Conservation (phyloP, 2,888 invertebrate species). For the Melinaea menophilus region DNA sequence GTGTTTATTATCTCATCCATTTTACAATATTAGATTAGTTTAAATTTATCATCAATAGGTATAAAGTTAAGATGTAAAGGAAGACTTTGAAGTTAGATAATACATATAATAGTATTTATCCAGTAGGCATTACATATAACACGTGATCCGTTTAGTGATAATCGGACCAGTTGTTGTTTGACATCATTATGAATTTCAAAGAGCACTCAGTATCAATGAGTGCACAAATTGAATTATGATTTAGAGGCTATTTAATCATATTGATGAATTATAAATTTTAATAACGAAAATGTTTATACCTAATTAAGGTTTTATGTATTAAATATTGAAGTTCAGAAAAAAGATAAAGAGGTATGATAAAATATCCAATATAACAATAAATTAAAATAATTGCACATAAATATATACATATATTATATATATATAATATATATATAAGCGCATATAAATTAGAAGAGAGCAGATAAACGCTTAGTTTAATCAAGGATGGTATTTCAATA, state of each 20-base stretch:
- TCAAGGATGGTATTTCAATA: slow-evolving; percentile 37
- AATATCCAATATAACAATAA: too few species aligned
- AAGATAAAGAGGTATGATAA: too few species aligned
- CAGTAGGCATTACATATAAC: slow-evolving; percentile 20
- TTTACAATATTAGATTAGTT: slow-evolving; percentile 2
- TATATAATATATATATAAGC: too few species aligned
- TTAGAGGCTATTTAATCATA: slow-evolving; percentile 32
- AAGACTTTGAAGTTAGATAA: slow-evolving; percentile 15
- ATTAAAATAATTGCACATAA: too few species aligned
- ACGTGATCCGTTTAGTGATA: slow-evolving; percentile 33
- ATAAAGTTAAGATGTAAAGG: background rate
- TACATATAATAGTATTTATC: slow-evolving; percentile 26
- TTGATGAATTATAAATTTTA: slow-evolving; percentile 8
- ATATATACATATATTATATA: too few species aligned
- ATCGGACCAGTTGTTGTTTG: slow-evolving; percentile 34
- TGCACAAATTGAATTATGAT: slow-evolving; percentile 2
- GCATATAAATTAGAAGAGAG: too few species aligned
- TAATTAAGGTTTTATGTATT: background rate
- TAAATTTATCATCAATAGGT: background rate
- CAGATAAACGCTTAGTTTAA: slow-evolving; percentile 17
- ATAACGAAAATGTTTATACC: background rate
- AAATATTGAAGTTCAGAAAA: background rate
- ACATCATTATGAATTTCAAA: slow-evolving; percentile 28
- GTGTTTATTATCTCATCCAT: slow-evolving; percentile 7
- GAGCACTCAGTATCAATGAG: slow-evolving; percentile 16